phyloP scores from a whole-genome alignment of 2,113 vertebrate species.

The Myanophis thanlyinensis region DNA sequence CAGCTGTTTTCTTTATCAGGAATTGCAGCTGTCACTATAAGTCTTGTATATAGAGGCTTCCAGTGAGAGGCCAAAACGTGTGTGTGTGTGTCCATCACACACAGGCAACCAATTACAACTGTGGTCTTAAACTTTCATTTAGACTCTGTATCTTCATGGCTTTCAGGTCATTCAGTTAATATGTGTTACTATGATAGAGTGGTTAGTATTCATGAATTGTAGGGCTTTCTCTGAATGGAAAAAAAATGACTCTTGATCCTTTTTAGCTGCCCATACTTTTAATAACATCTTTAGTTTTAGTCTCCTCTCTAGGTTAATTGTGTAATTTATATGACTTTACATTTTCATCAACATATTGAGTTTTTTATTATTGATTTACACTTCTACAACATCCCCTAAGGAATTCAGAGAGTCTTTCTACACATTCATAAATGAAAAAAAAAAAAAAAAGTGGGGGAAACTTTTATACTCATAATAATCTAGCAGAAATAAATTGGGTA shows the following conservation, averaged over 20 bases:
- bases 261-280: not conserved
- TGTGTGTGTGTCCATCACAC: not conserved
- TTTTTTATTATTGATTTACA: not conserved
- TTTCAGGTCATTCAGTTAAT: not conserved
- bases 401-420: not conserved
- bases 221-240: not conserved
- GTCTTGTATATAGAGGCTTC: conserved; percentile 3
- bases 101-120: not conserved
- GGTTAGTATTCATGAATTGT: not conserved
- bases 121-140: not conserved
- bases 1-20: conserved; percentile 11
- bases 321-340: not conserved
- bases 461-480: not conserved
- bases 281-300: not conserved
- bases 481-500: not conserved
- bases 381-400: not conserved
- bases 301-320: not conserved
- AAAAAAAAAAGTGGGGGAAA: not conserved
- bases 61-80: not conserved
- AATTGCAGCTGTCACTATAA: not conserved
- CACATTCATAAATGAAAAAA: not conserved
- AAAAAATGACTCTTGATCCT: not conserved
- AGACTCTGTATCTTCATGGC: not conserved
- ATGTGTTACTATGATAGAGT: not conserved
- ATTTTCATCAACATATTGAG: not conserved